Conservation (phyloP, 2,888 invertebrate species). For the Apodemia zela region DNA sequence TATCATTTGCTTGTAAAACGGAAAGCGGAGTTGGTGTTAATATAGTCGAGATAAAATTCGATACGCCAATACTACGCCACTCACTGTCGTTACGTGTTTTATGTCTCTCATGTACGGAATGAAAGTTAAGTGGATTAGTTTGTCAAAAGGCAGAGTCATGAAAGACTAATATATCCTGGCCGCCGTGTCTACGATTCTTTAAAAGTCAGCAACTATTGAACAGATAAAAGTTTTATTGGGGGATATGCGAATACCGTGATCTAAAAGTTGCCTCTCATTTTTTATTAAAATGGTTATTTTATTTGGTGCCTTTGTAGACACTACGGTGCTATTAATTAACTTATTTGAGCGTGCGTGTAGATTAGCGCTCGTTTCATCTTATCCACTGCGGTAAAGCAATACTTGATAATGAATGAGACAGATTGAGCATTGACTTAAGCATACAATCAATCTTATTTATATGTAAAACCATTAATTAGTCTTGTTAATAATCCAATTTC, state of each 20-base stretch:
- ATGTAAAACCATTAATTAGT: too few species aligned
- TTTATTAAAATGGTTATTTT: neutral
- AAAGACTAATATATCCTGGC: conserved; percentile 21
- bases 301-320: neutral
- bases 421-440: too few species aligned
- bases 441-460: too few species aligned
- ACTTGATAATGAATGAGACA: too few species aligned
- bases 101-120: conserved; percentile 19
- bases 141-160: conserved; percentile 24
- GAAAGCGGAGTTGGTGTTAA: neutral
- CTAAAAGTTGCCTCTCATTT: neutral
- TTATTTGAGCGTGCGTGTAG: too few species aligned
- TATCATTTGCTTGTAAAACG: neutral
- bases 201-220: conserved; percentile 1
- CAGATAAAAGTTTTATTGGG: conserved; percentile 1
- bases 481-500: too few species aligned
- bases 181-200: conserved; percentile 10
- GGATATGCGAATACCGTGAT: neutral
- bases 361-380: too few species aligned
- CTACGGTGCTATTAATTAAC: too few species aligned
- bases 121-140: conserved; percentile 23
- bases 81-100: conserved; percentile 14
- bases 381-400: too few species aligned
- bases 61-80: neutral
- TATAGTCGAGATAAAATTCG: conserved; percentile 1